Conservation (phyloP, 2,797 vertebrate species). For the Microchirus variegatus region DNA sequence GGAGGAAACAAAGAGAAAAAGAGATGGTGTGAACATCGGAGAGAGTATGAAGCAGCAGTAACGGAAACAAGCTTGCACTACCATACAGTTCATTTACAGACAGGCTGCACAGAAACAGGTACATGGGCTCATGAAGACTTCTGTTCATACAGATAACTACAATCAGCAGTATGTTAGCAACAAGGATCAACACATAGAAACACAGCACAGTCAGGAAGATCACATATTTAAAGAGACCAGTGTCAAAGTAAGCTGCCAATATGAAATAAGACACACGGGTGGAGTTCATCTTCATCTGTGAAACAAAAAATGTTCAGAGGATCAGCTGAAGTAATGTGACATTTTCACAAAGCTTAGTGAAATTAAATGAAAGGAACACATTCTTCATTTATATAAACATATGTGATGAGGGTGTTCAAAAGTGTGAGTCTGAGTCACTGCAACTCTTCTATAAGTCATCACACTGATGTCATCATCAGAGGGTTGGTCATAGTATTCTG, state of each 20-base stretch:
- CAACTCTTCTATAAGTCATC: not conserved
- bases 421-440: not conserved
- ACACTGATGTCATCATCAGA: not conserved
- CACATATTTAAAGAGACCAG: constrained; percentile 6
- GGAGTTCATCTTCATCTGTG: not conserved
- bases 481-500: not conserved
- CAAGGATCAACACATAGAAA: constrained; percentile 4
- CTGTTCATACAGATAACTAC: constrained; percentile 23
- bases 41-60: constrained; percentile 45
- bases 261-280: constrained; percentile 16
- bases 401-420: too few relatives aligned
- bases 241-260: constrained; percentile 14
- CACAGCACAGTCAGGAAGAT: constrained; percentile 1
- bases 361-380: too few relatives aligned
- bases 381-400: too few relatives aligned
- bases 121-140: constrained; percentile 71
- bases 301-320: too few relatives aligned
- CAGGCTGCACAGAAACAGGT: constrained; percentile 64
- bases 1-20: constrained; percentile 41
- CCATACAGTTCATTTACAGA: constrained; percentile 62
- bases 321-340: too few relatives aligned
- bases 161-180: not conserved
- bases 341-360: too few relatives aligned
- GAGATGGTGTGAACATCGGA: constrained; percentile 44
- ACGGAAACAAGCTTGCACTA: constrained; percentile 43